Evolutionary conservation across 2,888 invertebrate species (phyloP).

Genomic region (Troglohyphantes excavatus): DNA sequence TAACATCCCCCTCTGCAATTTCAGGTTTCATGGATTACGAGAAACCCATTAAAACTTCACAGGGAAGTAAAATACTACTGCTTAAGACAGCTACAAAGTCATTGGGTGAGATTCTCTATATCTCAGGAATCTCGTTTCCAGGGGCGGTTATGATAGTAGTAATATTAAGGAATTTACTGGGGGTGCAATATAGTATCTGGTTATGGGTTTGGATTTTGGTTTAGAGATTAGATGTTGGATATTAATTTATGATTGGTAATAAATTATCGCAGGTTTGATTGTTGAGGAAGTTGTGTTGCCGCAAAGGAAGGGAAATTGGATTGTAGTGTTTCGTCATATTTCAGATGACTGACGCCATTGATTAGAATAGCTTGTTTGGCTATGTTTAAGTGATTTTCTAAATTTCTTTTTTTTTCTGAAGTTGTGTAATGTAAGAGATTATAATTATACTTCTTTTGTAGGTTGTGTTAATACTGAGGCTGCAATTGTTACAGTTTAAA

Average conservation of each 20-base stretch:
- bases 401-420: too few species aligned
- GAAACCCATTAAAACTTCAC: conserved; percentile 20
- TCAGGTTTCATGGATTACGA: background rate
- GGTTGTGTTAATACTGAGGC: too few species aligned
- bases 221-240: background rate
- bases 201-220: background rate
- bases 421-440: too few species aligned
- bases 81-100: background rate
- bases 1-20: conserved; percentile 11
- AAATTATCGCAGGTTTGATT: too few species aligned
- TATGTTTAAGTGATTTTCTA: too few species aligned
- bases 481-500: too few species aligned
- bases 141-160: background rate
- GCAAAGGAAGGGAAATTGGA: too few species aligned
- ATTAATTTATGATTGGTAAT: background rate
- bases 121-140: background rate
- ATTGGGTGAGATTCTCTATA: background rate
- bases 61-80: conserved; percentile 27
- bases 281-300: too few species aligned
- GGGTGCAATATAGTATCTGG: background rate
- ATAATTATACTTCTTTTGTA: too few species aligned
- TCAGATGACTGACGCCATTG: too few species aligned
- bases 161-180: background rate
- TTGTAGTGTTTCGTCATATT: too few species aligned
- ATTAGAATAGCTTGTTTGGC: too few species aligned